Base-by-base conservation (phyloP, 2,888 invertebrate genomes). In the Flexamia atlantica region DNA sequence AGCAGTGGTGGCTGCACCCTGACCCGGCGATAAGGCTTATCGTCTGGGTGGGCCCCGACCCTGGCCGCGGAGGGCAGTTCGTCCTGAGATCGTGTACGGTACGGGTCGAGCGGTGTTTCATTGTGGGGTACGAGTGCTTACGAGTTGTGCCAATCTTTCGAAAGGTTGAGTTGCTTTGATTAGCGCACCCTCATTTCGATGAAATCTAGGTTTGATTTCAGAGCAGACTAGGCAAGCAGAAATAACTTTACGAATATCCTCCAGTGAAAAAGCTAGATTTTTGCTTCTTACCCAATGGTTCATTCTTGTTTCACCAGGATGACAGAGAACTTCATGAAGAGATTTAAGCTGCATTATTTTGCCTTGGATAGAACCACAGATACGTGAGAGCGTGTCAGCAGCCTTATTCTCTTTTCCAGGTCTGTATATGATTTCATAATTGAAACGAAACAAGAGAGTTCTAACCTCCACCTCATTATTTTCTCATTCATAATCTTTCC, bases 391-490 rank as follows among this genome's bases (percentile, higher is more conserved):
- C 14, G 68, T 14, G 32, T 68, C 68, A 17, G 68, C 68, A 17
- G n/a, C 68, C 14, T 4, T 68, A 30, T 68, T 68, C 9, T 68
- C n/a, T 14, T 28, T 30, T 32, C 68, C 68, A 10, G 30, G 28
- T 30, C 68, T 1, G 20, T 53, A 68, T 14, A 68, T 17, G 4
- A 79, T 83, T 20, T 83, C 82, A 20, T 57, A 81, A 32, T 82
- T 50, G 42, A 25, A 50, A n/a, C n/a, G n/a, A n/a, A n/a, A 17
- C 64, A 25, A 1, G 84, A 30, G n/a, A 84, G 57, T 72, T 84
- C 84, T 0, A 82, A 53, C 1, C 82, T 36, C 82, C 84, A 84
- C 20, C 84, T 42, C 14, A 57, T 12, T 23, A 84, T 84, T 68
- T 81, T 84, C 14, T 81, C 50, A 36, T 81, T 81, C 30, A 81